phyloP scores from a whole-genome alignment of 2,113 vertebrate genomes.

The Antennarius striatus region DNA sequence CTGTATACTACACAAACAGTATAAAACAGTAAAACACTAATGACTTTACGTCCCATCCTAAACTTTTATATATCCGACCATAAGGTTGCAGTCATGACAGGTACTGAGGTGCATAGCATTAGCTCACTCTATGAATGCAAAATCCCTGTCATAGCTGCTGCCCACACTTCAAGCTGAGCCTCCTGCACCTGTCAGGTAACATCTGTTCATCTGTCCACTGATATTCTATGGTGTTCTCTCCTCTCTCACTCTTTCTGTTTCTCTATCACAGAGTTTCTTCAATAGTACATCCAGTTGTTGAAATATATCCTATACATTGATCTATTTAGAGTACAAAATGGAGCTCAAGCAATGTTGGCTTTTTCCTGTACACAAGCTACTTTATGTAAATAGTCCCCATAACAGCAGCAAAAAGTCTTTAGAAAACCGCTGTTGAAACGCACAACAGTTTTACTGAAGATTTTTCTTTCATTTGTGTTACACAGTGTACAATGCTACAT shows the following conservation, averaged over 20 bases:
- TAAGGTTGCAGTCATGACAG: constrained; percentile 69
- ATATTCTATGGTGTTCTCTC: constrained; percentile 16
- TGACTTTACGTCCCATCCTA: constrained; percentile 36
- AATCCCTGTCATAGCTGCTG: constrained; percentile 58
- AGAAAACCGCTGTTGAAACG: constrained; percentile 12
- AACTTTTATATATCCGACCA: constrained; percentile 47
- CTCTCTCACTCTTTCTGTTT: background rate
- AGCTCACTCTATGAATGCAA: constrained; percentile 57
- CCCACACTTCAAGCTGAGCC: constrained; percentile 63
- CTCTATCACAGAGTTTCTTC: background rate
- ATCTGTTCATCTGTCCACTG: constrained; percentile 67
- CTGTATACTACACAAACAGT: constrained; percentile 19
- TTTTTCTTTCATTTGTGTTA: constrained; percentile 3
- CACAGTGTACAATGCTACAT: background rate
- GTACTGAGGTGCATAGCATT: constrained; percentile 52
- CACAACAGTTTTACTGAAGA: constrained; percentile 17
- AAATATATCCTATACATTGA: too few species aligned
- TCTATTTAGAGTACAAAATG: background rate
- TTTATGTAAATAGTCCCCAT: constrained; percentile 31
- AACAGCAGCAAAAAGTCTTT: constrained; percentile 10
- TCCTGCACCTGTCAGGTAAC: constrained; percentile 71
- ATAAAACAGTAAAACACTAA: constrained; percentile 47
- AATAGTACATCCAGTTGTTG: too few species aligned
- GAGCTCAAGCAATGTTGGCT: constrained; percentile 3
- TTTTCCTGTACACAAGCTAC: constrained; percentile 13